phyloP scores from a whole-genome alignment of 2,888 invertebrate genomes.

The Byasa hedistus region DNA sequence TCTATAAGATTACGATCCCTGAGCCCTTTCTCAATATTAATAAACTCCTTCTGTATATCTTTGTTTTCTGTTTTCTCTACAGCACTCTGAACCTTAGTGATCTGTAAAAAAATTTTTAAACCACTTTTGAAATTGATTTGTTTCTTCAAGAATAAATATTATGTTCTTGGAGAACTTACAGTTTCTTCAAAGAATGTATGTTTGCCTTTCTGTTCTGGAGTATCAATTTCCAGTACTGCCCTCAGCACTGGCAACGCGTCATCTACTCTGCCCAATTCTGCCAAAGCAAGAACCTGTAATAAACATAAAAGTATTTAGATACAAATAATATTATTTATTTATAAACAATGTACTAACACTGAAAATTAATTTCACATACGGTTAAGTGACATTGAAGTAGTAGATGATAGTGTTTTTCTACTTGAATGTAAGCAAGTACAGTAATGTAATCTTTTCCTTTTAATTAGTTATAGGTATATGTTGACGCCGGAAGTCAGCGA shows the following conservation, averaged over 20 bases:
- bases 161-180: slow-evolving; percentile 59
- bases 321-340: too few species aligned
- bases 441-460: too few species aligned
- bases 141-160: not conserved
- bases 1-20: slow-evolving; percentile 75
- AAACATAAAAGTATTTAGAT: not conserved
- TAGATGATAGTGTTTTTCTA: too few species aligned
- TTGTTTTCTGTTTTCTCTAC: slow-evolving; percentile 72
- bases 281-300: slow-evolving; percentile 71
- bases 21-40: slow-evolving; percentile 76
- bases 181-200: slow-evolving; percentile 83
- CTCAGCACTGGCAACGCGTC: slow-evolving; percentile 82
- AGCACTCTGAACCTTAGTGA: slow-evolving; percentile 72
- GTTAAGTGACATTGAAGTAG: too few species aligned
- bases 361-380: too few species aligned
- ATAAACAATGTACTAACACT: too few species aligned
- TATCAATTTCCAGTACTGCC: slow-evolving; percentile 78
- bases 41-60: slow-evolving; percentile 78
- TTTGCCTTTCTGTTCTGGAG: slow-evolving; percentile 65
- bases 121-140: not conserved
- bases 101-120: slow-evolving; percentile 50
- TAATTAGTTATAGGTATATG: too few species aligned
- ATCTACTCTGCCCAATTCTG: slow-evolving; percentile 81
- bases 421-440: too few species aligned
- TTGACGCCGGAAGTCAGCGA: too few species aligned